A percentile compares a stretch with the other conserved stretches of the same genome.
phyloP scores from a whole-genome alignment of 1,140 invertebrate genomes.

The Aleiodes sp. region DNA sequence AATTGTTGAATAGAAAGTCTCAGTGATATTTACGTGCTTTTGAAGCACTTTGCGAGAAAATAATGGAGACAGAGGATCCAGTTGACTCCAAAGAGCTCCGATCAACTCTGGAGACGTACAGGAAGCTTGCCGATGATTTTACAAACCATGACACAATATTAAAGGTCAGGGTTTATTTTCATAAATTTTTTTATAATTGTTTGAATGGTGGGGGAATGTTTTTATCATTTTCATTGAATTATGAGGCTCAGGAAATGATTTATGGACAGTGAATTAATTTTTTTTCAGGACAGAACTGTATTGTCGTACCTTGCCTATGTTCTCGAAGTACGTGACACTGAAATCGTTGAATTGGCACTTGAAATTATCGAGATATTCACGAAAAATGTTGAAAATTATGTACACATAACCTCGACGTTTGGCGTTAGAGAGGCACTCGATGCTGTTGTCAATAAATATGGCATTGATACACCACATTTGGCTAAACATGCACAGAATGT shows the following conservation, averaged over 20 bases:
- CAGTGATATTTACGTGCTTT: not conserved
- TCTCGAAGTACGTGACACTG: slow-evolving; percentile 58
- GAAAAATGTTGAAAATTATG: slow-evolving; percentile 63
- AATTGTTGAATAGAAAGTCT: not conserved
- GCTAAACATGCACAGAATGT: slow-evolving; percentile 55
- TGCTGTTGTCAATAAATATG: slow-evolving; percentile 58
- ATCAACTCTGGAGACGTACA: slow-evolving; percentile 59
- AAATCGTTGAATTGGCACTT: slow-evolving; percentile 56
- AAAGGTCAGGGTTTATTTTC: slow-evolving; percentile 50
- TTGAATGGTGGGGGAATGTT: no score
- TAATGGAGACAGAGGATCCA: slow-evolving; percentile 49
- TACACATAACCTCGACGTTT: slow-evolving; percentile 64
- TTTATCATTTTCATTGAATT: no score
- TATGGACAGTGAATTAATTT: no score
- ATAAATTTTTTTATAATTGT: no score
- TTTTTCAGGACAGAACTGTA: slow-evolving; percentile 62
- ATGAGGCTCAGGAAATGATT: no score
- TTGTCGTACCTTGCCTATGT: slow-evolving; percentile 62
- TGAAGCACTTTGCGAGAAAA: not conserved
- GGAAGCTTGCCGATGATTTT: slow-evolving; percentile 59
- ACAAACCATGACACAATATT: slow-evolving; percentile 64
- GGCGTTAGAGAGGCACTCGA: slow-evolving; percentile 62
- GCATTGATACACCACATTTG: slow-evolving; percentile 53
- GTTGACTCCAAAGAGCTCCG: slow-evolving; percentile 55
- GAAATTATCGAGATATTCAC: slow-evolving; percentile 61